A percentile compares a stretch with the other conserved stretches of the same genome.
These are phyloP conservation scores for Huso huso DNA, from an alignment of 2,797 vertebrate genomes.

Conservation along the genomic window DNA sequence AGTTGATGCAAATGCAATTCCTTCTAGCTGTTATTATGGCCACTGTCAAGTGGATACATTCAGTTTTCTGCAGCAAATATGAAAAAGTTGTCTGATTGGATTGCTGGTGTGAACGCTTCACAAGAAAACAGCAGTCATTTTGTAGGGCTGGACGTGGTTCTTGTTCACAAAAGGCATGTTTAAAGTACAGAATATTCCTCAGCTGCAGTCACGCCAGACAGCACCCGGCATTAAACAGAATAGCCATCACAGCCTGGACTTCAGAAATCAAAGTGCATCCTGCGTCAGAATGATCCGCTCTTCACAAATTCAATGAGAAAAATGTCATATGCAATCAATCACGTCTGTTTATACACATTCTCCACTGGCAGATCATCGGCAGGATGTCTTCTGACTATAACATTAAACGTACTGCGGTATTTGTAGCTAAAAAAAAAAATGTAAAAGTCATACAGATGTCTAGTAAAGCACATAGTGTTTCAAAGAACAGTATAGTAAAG, in stretches of 20 bases:
- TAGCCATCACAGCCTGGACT: neutral
- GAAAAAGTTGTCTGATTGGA: too few species aligned
- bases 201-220: neutral
- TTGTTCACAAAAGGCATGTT: neutral
- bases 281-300: neutral
- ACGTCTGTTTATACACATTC: neutral
- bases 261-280: neutral
- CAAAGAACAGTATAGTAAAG: neutral
- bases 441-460: neutral
- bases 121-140: too few species aligned
- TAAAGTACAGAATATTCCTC: neutral
- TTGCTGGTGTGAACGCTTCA: too few species aligned
- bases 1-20: too few species aligned
- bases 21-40: too few species aligned
- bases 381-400: neutral
- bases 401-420: neutral
- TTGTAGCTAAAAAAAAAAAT: neutral
- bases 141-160: neutral
- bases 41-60: neutral
- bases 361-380: neutral
- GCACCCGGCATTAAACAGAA: neutral
- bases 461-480: neutral
- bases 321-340: constrained; percentile 7
- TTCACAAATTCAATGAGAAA: constrained; percentile 7
- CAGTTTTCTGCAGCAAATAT: neutral